These are phyloP conservation scores for Spinus olivaceus DNA, from an alignment of 2,797 vertebrate genomes.

Conservation along the genomic window DNA sequence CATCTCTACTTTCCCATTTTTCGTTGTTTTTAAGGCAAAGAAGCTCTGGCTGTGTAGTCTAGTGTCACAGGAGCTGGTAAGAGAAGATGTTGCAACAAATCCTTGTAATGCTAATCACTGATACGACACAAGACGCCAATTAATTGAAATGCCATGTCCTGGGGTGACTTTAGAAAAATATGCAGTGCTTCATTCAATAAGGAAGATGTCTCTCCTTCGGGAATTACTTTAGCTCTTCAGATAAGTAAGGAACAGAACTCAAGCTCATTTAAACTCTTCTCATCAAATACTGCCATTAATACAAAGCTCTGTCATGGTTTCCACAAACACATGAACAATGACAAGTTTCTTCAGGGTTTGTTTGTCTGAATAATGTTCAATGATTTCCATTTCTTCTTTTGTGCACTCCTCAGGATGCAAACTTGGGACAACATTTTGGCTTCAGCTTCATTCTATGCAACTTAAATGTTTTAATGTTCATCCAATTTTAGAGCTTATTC, in stretches of 20 bases:
- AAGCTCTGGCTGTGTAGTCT: background rate
- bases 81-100: background rate
- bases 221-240: background rate
- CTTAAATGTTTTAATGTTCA: background rate
- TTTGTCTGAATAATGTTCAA: background rate
- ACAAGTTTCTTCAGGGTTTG: background rate
- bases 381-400: background rate
- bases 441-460: background rate
- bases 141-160: background rate
- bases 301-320: background rate
- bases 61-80: background rate
- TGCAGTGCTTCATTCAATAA: background rate
- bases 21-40: background rate
- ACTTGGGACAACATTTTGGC: background rate
- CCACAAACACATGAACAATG: background rate
- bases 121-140: background rate
- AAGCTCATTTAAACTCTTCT: background rate
- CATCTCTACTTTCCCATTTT: background rate
- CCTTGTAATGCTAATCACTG: background rate
- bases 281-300: background rate
- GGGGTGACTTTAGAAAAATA: background rate
- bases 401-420: background rate
- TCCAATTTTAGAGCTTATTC: background rate
- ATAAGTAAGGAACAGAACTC: background rate
- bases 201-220: background rate